Base-by-base conservation (phyloP, 2,888 invertebrate species). In the Masnerella sp. region DNA sequence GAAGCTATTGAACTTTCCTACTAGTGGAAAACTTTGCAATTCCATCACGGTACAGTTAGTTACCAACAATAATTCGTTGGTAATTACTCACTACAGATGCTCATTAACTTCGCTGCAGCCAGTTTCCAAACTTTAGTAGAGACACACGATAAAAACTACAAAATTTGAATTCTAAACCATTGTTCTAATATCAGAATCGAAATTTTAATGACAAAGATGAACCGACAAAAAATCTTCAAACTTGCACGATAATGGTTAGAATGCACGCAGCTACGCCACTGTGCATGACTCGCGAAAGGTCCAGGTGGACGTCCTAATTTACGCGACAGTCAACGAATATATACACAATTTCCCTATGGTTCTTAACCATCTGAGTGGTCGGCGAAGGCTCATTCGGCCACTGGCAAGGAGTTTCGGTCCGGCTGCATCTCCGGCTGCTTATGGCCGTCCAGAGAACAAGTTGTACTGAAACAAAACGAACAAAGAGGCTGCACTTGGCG, bases 391-490 rank as follows among this genome's bases (percentile, higher is more conserved):
- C 61, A 74, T 62, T 74, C 71, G 32, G 68, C 76, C 40, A 75
- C 65, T 47, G 76, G 73, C 45, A 71, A 70, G 8, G 40, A 62
- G 20, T 75, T 74, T 36, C 68, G 67, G 59, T 80, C 77, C 17
- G 76, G 52, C 52, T 81, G 76, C 67, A 79, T 76, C 25, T 79
- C 74, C 15, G 68, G 49, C 18, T 77, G 61, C 74, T 84, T 87
- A 88, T 77, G 87, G 85, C 81, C 87, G 84, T 80, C 87, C 87
- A 79, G 88, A 87, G 85, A 89, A 88, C 77, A 88, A 83, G 79
- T 88, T 88, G 81, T 88, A 88, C 89, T 89, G 88, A 36, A 88
- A 87, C 82, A 82, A 8, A 73, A 75, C 68, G 77, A 30, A 51
- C 40, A 32, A n/a, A 34, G 12, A 42, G 47, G 30, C 43, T 64